Conservation (phyloP, 1,140 invertebrate genomes). For the Oncopodura yosiiana region DNA sequence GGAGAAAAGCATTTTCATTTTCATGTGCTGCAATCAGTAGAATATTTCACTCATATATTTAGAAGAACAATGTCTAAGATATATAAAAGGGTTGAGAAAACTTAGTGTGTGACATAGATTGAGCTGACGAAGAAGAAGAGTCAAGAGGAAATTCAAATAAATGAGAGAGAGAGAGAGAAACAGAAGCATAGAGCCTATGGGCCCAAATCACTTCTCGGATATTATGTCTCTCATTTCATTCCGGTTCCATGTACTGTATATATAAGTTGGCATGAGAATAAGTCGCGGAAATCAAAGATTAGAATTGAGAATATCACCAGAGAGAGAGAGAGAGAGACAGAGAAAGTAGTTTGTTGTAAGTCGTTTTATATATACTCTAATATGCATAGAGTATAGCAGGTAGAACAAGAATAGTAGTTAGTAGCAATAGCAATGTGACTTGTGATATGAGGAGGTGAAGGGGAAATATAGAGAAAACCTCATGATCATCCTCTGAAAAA, state of each 20-base stretch:
- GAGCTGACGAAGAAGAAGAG: slow-evolving; percentile 7
- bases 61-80: too few relatives aligned
- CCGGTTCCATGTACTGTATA: slow-evolving; percentile 18
- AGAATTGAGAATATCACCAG: slow-evolving; percentile 26
- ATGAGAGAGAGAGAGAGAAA: background rate
- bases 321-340: background rate
- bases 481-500: too few relatives aligned
- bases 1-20: too few relatives aligned
- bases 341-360: too few relatives aligned
- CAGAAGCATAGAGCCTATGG: slow-evolving; percentile 7
- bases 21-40: too few relatives aligned
- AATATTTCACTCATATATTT: too few relatives aligned
- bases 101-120: background rate
- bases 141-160: background rate
- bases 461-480: too few relatives aligned
- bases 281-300: slow-evolving; percentile 36
- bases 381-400: too few relatives aligned
- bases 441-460: too few relatives aligned
- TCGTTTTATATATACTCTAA: too few relatives aligned
- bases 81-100: background rate
- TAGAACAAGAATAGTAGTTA: too few relatives aligned
- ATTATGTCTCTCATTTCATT: slow-evolving; percentile 27
- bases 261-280: slow-evolving; percentile 26
- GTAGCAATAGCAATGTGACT: too few relatives aligned
- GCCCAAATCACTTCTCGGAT: slow-evolving; percentile 20